Percentiles rank a stretch among this genome's conserved stretches.
These are phyloP conservation scores for Xiphorhynchus elegans DNA, from an alignment of 2,113 vertebrate genomes.

Conservation along the genomic window DNA sequence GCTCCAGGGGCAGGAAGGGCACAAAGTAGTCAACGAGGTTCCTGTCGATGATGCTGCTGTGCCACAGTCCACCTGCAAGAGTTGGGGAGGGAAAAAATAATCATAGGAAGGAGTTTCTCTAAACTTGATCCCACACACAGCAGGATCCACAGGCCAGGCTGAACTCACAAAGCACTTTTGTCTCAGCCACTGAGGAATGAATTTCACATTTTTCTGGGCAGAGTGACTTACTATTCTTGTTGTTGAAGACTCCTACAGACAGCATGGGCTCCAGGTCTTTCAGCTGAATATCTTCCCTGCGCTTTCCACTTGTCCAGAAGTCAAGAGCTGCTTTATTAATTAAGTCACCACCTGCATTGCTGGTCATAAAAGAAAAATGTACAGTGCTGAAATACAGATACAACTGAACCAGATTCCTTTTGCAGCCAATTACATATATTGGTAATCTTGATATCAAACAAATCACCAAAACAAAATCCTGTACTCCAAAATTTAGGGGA, in stretches of 20 bases:
- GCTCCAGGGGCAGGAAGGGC: slow-evolving; percentile 94
- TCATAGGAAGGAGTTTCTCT: neutral
- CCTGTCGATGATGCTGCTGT: slow-evolving; percentile 87
- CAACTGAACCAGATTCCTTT: neutral
- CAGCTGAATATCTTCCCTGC: slow-evolving; percentile 86
- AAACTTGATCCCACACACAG: neutral
- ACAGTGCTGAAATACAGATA: neutral
- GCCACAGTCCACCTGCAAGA: slow-evolving; percentile 90
- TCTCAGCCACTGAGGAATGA: neutral
- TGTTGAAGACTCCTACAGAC: slow-evolving; percentile 88
- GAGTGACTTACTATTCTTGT: slow-evolving; percentile 87
- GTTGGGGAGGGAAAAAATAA: neutral
- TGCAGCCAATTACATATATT: neutral
- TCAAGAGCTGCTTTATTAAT: slow-evolving; percentile 84
- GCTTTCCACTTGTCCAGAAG: slow-evolving; percentile 83
- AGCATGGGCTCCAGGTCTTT: slow-evolving; percentile 83
- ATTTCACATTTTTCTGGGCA: neutral
- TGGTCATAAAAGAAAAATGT: slow-evolving; percentile 33
- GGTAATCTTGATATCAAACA: neutral
- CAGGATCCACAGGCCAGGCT: neutral
- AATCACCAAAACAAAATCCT: neutral
- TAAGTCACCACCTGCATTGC: slow-evolving; percentile 89
- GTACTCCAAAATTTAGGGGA: neutral
- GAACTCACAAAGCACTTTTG: neutral
- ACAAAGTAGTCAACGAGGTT: slow-evolving; percentile 94